These are phyloP conservation scores for Drosophila heteroneura DNA, from an alignment of 2,888 invertebrate species.

Conservation along the genomic window DNA sequence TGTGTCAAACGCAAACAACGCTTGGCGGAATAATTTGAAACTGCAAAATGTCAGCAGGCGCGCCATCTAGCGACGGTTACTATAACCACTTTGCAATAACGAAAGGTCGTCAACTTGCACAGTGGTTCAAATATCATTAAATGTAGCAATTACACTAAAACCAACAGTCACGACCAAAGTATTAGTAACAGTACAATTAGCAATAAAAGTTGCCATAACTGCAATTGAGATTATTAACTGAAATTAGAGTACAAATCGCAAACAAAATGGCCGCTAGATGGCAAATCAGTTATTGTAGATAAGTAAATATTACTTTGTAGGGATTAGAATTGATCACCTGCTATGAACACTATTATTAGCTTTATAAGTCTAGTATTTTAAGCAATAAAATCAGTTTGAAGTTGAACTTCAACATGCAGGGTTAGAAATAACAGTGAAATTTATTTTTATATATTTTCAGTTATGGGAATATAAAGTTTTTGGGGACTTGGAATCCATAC, in stretches of 20 bases:
- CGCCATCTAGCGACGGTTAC: slow-evolving; percentile 56
- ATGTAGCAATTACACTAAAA: not conserved
- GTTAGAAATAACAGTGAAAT: too few species aligned
- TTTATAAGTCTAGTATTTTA: not conserved
- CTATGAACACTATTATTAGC: not conserved
- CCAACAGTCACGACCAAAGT: not conserved
- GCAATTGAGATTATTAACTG: not conserved
- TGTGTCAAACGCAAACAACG: slow-evolving; percentile 33
- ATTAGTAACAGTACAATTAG: not conserved
- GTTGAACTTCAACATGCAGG: too few species aligned
- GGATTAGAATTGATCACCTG: too few species aligned
- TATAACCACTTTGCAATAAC: slow-evolving; percentile 21
- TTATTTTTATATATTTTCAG: too few species aligned
- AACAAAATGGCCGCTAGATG: not conserved
- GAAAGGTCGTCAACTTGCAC: slow-evolving; percentile 17
- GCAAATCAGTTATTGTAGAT: not conserved
- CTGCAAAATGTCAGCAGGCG: slow-evolving; percentile 55
- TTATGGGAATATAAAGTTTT: too few species aligned
- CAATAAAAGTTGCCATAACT: not conserved
- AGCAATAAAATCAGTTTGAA: too few species aligned
- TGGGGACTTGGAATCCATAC: too few species aligned
- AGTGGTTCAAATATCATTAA: slow-evolving; percentile 7
- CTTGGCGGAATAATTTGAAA: slow-evolving; percentile 61
- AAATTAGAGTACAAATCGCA: not conserved
- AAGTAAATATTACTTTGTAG: not conserved